Evolutionary conservation across 2,797 vertebrate genomes (phyloP).

Genomic region (Eulemur mongoz): DNA sequence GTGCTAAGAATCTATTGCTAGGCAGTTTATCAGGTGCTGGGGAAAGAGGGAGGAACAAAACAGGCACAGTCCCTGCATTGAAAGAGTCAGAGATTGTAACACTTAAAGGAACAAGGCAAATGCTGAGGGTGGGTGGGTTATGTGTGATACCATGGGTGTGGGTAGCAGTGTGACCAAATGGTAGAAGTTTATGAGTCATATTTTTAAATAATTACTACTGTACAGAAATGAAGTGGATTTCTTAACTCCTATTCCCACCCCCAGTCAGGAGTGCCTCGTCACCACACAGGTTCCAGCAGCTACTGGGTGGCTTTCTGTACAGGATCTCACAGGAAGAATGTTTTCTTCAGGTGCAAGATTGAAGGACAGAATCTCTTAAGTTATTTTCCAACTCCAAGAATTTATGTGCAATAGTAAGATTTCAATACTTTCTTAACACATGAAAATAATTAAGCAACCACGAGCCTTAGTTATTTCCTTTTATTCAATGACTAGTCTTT

Average conservation of each 20-base stretch:
- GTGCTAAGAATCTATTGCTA: not conserved
- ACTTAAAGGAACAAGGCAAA: not conserved
- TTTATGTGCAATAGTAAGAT: not conserved
- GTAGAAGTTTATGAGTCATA: not conserved
- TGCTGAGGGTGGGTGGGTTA: not conserved
- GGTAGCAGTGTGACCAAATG: not conserved
- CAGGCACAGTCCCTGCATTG: not conserved
- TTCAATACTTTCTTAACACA: not conserved
- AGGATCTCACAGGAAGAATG: not conserved
- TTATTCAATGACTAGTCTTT: constrained; percentile 53
- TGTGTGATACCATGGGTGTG: rapidly evolving
- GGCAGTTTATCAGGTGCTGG: not conserved
- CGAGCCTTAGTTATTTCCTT: constrained; percentile 35
- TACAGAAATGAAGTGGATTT: not conserved
- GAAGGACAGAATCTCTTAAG: not conserved
- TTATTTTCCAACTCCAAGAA: not conserved
- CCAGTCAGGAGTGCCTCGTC: not conserved
- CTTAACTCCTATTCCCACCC: too few relatives aligned
- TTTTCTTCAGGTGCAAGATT: not conserved
- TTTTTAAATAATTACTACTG: not conserved
- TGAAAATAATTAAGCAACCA: constrained; percentile 49
- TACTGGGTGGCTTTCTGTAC: not conserved
- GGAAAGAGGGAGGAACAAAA: not conserved
- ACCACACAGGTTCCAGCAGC: not conserved
- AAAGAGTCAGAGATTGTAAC: not conserved